Evolutionary conservation across 1,140 invertebrate genomes (phyloP), one percentile per base, ranked within the genome.

Genomic region (Drosophila quadrilineata): DNA sequence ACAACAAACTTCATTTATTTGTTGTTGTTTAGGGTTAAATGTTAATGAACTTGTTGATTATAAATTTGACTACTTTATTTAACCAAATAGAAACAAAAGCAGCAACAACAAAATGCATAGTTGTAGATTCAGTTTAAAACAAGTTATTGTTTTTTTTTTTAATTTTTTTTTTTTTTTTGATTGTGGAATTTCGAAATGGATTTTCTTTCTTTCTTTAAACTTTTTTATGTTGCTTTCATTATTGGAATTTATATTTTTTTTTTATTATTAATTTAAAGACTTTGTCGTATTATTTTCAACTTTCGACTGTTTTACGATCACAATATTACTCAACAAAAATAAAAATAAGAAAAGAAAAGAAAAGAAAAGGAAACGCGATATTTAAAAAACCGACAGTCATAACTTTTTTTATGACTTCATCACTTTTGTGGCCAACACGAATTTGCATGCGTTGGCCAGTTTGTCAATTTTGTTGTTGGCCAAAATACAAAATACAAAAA

Each of bases 41-140:
- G 79, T 79, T 84, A 84, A 84, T 84, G 79, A 84, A 84, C 79
- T 84, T 85, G 79, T 84, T 84, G 79, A 84, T 84, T 84, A 84
- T 85, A 74, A 77, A 84, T 71, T 84, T 84, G 79, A 84, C 79
- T 84, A 85, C 79, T 84, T 85, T 85, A 84, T 84, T 84, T 84
- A 69, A n/a, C 9, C 29, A 71, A 35, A 17, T 33, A 41, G 19
- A 58, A 10, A 46, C 41, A 56, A 35, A 60, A 22, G 14, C 19
- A 9, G 19, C 31, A 50, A 38, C 12, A 16, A 10, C 19, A 14
- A 45, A 45, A 14, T 16, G 12, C 9, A 24, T 8, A 45, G 41
- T 26, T 22, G 24, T 8, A 9, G 12, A n/a, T n/a, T n/a, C n/a
- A 28, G 22, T 6, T 5, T 12, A 6, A 65, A 76, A 76, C 77